These are phyloP conservation scores for Tryphoninae sp. DNA, from an alignment of 2,888 invertebrate species.

Conservation along the genomic window DNA sequence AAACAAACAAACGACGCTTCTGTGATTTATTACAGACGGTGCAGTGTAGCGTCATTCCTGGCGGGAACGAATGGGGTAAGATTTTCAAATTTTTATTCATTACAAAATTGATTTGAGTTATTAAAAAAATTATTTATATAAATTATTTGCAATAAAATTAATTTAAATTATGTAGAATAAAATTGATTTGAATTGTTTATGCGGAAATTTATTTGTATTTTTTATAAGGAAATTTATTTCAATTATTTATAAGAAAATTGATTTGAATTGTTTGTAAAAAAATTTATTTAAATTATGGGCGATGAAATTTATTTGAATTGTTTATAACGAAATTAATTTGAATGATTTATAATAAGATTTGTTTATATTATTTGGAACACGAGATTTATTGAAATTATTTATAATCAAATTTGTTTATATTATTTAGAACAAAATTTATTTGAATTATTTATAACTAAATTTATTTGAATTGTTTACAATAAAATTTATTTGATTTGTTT, in stretches of 20 bases:
- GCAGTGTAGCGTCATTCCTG: slow-evolving; percentile 33
- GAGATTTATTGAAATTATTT: background rate
- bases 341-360: no score
- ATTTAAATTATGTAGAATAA: background rate
- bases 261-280: no score
- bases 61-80: slow-evolving; percentile 54
- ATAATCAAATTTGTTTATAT: background rate
- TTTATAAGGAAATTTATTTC: background rate
- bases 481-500: background rate
- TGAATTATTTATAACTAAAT: background rate
- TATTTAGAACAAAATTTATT: background rate
- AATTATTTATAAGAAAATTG: no score
- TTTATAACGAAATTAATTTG: no score
- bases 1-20: background rate
- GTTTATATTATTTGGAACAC: no score
- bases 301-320: no score
- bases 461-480: background rate
- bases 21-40: slow-evolving; percentile 57
- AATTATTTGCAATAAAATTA: background rate
- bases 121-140: background rate
- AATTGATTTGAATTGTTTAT: background rate
- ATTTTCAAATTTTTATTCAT: background rate
- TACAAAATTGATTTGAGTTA: background rate
- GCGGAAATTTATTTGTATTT: background rate
- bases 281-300: no score